Evolutionary conservation across 1,140 invertebrate species (phyloP), one percentile per base, ranked within the genome.

Genomic region (Drosophila varians): DNA sequence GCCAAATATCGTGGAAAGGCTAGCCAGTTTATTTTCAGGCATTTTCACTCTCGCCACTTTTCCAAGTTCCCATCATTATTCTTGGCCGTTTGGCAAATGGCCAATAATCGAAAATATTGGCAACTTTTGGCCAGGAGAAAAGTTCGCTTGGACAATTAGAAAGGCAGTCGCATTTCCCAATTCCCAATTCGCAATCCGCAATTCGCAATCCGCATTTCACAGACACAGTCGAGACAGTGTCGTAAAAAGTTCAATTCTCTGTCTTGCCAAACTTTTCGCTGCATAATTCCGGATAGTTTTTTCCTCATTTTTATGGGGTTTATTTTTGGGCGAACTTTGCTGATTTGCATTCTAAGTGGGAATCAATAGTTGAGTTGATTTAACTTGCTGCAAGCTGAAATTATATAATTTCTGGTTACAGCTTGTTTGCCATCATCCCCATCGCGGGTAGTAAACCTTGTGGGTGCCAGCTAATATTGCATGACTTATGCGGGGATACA

Each of bases 91-190:
- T 90, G 88, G 88, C 88, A 77, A 88, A 74, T 88, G 77, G 88
- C 88, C 88, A 90, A 90, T 90, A 90, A 90, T 90, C 87, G 88
- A 90, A 89, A 90, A 90, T 88, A 90, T 90, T 90, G 88, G 84
- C 77, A 90, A 90, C 58, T 90, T n/a, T 82, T 88, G 69, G 76
- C 60, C 66, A 74, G 55, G 34, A 38, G 48, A 11, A 74, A 90
- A 88, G 68, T 90, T 90, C 69, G 61, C 46, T 57, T 64, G 74
- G 77, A 87, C 82, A 88, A 88, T 88, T 88, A 87, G 83, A 87
- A 12, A 38, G 36, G 64, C 62, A 86, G 76, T 75, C 79, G 74
- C 54, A 57, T 42, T 64, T 19, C 40, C 36, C 40, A 49, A 28
- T 28, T 7, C 26, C 26, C 6, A 31, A 31, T 31, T 9, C 28